Conservation (phyloP, 2,797 vertebrate species). For the Sebastes itinus region DNA sequence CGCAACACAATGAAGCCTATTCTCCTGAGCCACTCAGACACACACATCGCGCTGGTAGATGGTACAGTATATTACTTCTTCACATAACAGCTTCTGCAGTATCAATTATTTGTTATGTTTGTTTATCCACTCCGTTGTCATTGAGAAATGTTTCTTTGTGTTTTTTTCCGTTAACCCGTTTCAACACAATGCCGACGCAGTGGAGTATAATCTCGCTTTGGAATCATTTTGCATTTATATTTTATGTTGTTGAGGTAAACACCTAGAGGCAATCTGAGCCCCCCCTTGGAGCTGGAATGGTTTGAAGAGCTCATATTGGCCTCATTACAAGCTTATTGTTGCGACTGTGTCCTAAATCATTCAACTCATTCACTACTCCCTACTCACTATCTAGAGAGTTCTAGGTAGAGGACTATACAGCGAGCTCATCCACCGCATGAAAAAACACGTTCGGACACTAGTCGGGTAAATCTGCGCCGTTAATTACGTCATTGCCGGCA, state of each 20-base stretch:
- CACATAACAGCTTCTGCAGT: neutral
- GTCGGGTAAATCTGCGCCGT: too few species aligned
- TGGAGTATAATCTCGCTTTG: neutral
- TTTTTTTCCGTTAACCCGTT: neutral
- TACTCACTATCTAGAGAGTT: neutral
- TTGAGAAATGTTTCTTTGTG: constrained; percentile 4
- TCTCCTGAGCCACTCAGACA: constrained; percentile 27
- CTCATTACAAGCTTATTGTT: neutral
- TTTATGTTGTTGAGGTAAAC: neutral
- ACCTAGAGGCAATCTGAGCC: neutral
- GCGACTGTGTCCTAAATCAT: neutral
- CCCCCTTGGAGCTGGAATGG: neutral
- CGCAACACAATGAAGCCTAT: constrained; percentile 20
- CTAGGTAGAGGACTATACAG: neutral
- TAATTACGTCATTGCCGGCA: too few species aligned
- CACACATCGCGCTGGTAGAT: neutral
- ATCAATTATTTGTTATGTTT: neutral
- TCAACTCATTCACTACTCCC: neutral
- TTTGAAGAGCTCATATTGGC: neutral
- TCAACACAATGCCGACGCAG: neutral
- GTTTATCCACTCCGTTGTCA: neutral
- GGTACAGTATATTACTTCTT: neutral
- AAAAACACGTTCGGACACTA: neutral
- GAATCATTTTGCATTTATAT: neutral
- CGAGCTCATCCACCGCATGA: neutral